Base-by-base conservation (phyloP, 2,888 invertebrate genomes). In the Eucera pruinosa region DNA sequence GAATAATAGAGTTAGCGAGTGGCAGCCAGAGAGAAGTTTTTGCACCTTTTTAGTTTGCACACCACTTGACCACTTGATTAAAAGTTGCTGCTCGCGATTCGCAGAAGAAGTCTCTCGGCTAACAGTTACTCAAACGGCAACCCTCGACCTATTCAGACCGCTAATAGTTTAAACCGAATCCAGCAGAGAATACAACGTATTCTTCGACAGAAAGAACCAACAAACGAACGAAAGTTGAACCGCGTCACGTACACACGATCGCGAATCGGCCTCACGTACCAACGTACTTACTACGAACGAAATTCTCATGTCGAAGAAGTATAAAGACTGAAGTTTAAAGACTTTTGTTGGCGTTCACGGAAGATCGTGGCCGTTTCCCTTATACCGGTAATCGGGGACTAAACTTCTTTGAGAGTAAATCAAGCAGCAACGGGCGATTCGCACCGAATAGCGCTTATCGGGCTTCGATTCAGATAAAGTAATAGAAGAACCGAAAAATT, bases 221-320 rank as follows among this genome's bases (percentile, higher is more conserved):
- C n/a, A 33, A 52, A 36, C 60, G 43, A 57, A 72, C 60, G 62
- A 71, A 78, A 78, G 68, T 76, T 50, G 43, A 69, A 66, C 75
- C 75, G 71, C 68, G 75, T 84, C 84, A 82, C 84, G 83, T 83
- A 84, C 55, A 55, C 41, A 72, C 39, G 68, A 67, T 80, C 76
- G 73, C 65, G 80, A 68, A 80, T 82, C 76, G 65, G 45, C 57
- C 69, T 73, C 76, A 73, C 84, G 77, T 83, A 84, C 52, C 36
- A 43, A 57, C 75, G 67, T 27, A 55, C 64, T 52, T 27, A 13
- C 33, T 6, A n/a, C 41, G 57, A 61, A 60, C 3, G 23, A 7
- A 7, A 13, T 5, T 55, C 65, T 43, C 48, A 13, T 15, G 15
- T 6, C 66, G 60, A 71, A 72, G 69, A 70, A 80, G 70, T 45